Conservation (phyloP, 2,113 vertebrate species). For the Carassius gibelio region DNA sequence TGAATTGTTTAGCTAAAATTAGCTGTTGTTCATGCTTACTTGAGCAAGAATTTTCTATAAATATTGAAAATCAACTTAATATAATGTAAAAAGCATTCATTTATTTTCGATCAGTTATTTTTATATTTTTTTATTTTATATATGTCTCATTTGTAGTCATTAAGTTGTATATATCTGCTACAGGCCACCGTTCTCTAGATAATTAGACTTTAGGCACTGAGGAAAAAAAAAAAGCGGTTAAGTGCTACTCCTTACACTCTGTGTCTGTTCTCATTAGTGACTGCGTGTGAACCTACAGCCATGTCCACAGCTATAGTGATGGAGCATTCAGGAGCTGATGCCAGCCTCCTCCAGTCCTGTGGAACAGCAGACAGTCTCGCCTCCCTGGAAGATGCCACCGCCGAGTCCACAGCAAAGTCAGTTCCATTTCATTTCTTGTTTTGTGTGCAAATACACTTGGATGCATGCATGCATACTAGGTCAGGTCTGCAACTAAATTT, state of each 20-base stretch:
- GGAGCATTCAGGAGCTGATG: slow-evolving; percentile 55
- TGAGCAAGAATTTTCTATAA: background rate
- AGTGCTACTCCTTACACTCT: slow-evolving; percentile 10
- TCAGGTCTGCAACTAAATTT: background rate
- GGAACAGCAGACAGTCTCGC: slow-evolving; percentile 25
- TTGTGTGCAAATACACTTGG: background rate
- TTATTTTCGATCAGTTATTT: background rate
- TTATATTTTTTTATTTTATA: background rate
- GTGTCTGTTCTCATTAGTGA: slow-evolving; percentile 68
- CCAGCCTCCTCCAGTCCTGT: slow-evolving; percentile 52
- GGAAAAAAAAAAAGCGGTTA: background rate
- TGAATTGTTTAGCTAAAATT: background rate
- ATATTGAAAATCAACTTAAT: too few species aligned
- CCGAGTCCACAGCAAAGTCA: slow-evolving; percentile 70
- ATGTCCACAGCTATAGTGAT: slow-evolving; percentile 64
- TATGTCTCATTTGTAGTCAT: background rate
- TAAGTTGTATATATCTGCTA: background rate
- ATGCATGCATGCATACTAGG: background rate
- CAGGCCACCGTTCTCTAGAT: background rate
- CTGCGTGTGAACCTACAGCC: slow-evolving; percentile 70
- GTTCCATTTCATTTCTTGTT: slow-evolving; percentile 31
- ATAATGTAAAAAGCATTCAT: background rate
- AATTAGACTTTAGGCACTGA: background rate
- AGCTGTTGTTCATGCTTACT: too few species aligned
- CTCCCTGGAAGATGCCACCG: slow-evolving; percentile 57